Conservation (phyloP, 2,888 invertebrate species). For the Agriotes lineatus region DNA sequence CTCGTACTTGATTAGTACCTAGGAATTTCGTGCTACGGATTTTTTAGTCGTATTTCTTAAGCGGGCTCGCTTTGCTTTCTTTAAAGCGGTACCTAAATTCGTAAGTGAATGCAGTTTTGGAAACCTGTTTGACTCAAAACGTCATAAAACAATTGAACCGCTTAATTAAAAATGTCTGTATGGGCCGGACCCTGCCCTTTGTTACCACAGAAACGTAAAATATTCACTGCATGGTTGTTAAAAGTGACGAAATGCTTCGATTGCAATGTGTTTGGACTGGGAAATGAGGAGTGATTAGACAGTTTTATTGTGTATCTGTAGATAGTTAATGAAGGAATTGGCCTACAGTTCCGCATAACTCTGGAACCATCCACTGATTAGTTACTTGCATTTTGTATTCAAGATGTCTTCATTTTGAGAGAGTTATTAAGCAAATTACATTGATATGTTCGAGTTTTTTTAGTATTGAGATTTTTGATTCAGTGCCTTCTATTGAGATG, state of each 20-base stretch:
- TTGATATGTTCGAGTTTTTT: too few species aligned
- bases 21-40: slow-evolving; percentile 7
- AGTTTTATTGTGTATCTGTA: neutral
- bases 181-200: neutral
- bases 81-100: neutral
- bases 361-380: neutral
- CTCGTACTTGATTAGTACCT: slow-evolving; percentile 6
- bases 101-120: neutral
- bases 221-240: neutral
- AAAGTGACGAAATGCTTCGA: neutral
- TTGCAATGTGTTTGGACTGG: neutral
- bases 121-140: neutral
- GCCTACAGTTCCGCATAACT: neutral
- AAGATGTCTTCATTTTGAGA: too few species aligned
- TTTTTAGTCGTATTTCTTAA: slow-evolving; percentile 13
- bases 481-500: too few species aligned
- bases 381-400: neutral
- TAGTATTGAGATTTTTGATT: too few species aligned
- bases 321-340: neutral
- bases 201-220: neutral
- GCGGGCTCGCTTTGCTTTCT: slow-evolving; percentile 1
- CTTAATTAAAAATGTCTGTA: neutral
- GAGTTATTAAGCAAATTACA: too few species aligned
- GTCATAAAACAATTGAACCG: neutral
- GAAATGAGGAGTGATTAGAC: neutral